Evolutionary conservation across 2,888 invertebrate genomes (phyloP).

Genomic region (Drosophila fungiperda): DNA sequence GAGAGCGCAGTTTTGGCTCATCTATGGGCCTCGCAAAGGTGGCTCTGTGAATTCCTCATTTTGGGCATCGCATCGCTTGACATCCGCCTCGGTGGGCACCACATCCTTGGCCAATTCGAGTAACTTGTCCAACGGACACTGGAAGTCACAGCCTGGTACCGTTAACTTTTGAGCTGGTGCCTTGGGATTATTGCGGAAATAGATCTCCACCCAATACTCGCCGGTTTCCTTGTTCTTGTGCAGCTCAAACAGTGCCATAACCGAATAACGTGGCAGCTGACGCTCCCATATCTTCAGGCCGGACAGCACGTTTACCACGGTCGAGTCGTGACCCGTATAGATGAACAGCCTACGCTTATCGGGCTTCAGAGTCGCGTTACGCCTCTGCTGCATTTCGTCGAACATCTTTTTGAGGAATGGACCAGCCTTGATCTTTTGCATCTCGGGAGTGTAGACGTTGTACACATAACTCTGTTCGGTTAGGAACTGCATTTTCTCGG

Average conservation of each 20-base stretch:
- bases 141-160: slow-evolving; percentile 88
- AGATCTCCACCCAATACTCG: slow-evolving; percentile 85
- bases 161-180: slow-evolving; percentile 86
- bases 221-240: slow-evolving; percentile 86
- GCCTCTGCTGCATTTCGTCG: slow-evolving; percentile 87
- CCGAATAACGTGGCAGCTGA: slow-evolving; percentile 88
- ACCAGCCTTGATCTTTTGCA: slow-evolving; percentile 88
- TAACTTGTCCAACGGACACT: slow-evolving; percentile 88
- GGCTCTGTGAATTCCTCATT: slow-evolving; percentile 87
- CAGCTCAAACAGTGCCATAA: slow-evolving; percentile 88
- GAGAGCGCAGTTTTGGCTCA: neutral
- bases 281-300: slow-evolving; percentile 89
- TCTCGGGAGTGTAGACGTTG: slow-evolving; percentile 87
- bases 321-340: slow-evolving; percentile 91
- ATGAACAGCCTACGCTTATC: slow-evolving; percentile 87
- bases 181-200: slow-evolving; percentile 86
- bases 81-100: slow-evolving; percentile 86
- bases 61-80: slow-evolving; percentile 86
- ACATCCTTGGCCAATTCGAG: slow-evolving; percentile 86
- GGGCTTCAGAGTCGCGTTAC: slow-evolving; percentile 85
- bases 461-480: slow-evolving; percentile 87
- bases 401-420: slow-evolving; percentile 88
- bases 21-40: slow-evolving; percentile 84
- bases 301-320: slow-evolving; percentile 88
- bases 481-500: slow-evolving; percentile 86